phyloP scores from a whole-genome alignment of 2,113 vertebrate genomes.

The Onychostoma macrolepis region DNA sequence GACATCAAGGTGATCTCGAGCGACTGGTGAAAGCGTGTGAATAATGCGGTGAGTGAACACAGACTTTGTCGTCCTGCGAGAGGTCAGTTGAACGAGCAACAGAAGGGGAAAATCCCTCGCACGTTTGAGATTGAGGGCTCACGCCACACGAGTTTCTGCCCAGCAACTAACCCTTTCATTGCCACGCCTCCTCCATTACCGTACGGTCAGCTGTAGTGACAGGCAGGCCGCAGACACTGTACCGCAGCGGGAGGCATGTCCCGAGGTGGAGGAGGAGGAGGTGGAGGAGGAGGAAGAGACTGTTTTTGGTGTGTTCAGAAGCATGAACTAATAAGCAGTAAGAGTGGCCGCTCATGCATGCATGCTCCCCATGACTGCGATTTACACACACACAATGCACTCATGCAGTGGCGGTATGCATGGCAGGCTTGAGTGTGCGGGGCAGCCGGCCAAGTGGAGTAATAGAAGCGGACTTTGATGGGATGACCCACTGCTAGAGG shows the following conservation, averaged over 20 bases:
- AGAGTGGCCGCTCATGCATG: constrained; percentile 66
- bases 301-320: constrained; percentile 74
- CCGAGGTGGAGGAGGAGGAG: constrained; percentile 30
- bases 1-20: background rate
- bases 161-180: constrained; percentile 65
- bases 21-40: background rate
- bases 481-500: constrained; percentile 5
- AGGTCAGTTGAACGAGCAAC: constrained; percentile 5
- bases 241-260: constrained; percentile 29
- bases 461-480: constrained; percentile 40
- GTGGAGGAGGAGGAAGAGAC: constrained; percentile 30
- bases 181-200: constrained; percentile 51
- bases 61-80: background rate
- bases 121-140: constrained; percentile 3
- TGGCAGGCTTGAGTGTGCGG: background rate
- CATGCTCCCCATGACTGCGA: background rate
- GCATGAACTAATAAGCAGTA: constrained; percentile 69
- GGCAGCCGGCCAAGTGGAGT: constrained; percentile 25
- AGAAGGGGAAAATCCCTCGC: constrained; percentile 21
- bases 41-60: constrained; percentile 22
- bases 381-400: background rate
- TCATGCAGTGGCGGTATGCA: constrained; percentile 4
- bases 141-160: constrained; percentile 65
- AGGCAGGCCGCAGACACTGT: constrained; percentile 51
- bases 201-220: constrained; percentile 65